These are phyloP conservation scores for Aptenodytes forsteri DNA, from an alignment of 2,113 vertebrate species.

Conservation along the genomic window DNA sequence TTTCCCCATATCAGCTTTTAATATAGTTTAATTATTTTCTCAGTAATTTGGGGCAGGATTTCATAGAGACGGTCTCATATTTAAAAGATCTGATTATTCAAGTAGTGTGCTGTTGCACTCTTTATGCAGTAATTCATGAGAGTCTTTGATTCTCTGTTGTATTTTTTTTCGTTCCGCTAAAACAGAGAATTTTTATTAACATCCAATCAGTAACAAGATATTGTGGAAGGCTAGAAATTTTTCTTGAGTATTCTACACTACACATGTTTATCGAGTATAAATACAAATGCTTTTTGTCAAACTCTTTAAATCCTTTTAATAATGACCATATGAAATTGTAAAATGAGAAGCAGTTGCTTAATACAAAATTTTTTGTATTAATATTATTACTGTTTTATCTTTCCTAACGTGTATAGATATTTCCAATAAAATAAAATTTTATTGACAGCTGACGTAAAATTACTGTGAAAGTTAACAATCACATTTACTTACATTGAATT, in stretches of 20 bases:
- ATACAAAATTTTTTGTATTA: neutral
- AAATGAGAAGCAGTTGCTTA: neutral
- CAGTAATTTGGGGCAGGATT: neutral
- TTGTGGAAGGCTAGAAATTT: neutral
- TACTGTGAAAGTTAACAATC: neutral
- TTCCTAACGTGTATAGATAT: neutral
- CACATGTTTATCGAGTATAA: neutral
- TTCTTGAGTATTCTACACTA: neutral
- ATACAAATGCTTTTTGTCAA: neutral
- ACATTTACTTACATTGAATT: neutral
- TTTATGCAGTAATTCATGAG: neutral
- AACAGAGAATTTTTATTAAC: neutral
- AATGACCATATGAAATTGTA: neutral
- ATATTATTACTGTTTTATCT: neutral
- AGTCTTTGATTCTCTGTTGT: neutral
- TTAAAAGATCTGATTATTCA: neutral
- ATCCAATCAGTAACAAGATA: neutral
- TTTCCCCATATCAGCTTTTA: neutral
- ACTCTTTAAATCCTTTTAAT: neutral
- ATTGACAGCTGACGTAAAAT: neutral
- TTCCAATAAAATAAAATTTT: neutral
- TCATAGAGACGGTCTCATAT: neutral
- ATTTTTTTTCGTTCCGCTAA: neutral
- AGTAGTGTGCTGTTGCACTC: neutral
- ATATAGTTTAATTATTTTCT: neutral